phyloP scores from a whole-genome alignment of 1,140 invertebrate genomes.

The Mizuhopecten yessoensis region DNA sequence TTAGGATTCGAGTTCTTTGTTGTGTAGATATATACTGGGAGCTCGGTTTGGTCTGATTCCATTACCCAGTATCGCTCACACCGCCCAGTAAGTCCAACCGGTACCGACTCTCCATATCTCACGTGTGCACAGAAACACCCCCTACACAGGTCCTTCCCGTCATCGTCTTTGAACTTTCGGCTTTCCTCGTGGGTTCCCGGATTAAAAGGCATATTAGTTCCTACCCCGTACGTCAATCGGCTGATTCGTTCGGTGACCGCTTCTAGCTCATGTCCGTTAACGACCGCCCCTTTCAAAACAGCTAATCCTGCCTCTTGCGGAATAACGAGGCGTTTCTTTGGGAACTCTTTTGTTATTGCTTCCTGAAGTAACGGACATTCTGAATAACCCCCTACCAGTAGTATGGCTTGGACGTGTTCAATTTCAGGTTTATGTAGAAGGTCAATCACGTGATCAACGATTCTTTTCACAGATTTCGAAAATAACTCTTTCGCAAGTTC shows the following conservation, averaged over 20 bases:
- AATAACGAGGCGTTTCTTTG: neutral
- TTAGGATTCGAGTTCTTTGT: neutral
- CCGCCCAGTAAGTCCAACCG: neutral
- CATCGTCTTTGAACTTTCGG: neutral
- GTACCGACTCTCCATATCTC: neutral
- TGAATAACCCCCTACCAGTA: neutral
- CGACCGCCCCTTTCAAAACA: neutral
- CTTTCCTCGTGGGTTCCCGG: neutral
- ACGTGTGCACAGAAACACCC: neutral
- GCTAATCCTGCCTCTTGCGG: neutral
- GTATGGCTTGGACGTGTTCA: neutral
- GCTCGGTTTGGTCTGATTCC: neutral
- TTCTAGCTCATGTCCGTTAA: neutral
- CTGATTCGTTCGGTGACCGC: neutral
- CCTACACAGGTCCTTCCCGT: neutral
- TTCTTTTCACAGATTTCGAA: slow-evolving; percentile 1
- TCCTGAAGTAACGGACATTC: neutral
- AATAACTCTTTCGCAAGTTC: neutral
- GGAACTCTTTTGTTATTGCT: neutral
- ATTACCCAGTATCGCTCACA: slow-evolving; percentile 16
- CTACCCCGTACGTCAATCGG: neutral
- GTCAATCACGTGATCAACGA: neutral
- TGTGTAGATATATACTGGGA: neutral
- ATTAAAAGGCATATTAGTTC: neutral
- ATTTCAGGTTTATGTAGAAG: neutral